Evolutionary conservation across 2,113 vertebrate genomes (phyloP).

Genomic region (Motacilla tschutschensis): DNA sequence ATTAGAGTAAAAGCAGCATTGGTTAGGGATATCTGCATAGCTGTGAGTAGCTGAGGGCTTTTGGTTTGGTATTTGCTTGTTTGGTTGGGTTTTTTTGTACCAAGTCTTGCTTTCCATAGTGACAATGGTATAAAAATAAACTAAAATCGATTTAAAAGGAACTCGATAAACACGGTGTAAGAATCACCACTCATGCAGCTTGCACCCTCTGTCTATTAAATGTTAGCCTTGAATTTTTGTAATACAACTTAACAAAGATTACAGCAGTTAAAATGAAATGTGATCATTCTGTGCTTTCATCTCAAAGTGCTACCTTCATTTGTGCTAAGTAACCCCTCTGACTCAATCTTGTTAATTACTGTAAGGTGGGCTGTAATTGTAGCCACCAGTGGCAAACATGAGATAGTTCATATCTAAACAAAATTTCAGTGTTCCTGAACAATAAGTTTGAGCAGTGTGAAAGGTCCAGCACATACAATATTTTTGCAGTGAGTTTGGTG

Average conservation of each 20-base stretch:
- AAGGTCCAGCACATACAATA: background rate
- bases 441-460: background rate
- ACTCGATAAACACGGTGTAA: background rate
- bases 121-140: background rate
- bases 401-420: background rate
- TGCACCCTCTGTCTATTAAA: background rate
- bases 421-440: background rate
- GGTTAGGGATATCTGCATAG: background rate
- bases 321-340: background rate
- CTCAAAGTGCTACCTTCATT: background rate
- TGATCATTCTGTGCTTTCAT: background rate
- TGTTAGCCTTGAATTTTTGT: background rate
- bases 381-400: background rate
- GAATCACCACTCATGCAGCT: background rate
- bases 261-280: background rate
- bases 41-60: background rate
- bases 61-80: background rate
- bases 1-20: background rate
- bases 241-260: background rate
- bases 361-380: background rate
- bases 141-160: background rate
- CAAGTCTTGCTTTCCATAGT: background rate
- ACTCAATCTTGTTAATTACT: background rate
- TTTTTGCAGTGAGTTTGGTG: background rate
- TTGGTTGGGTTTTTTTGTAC: background rate